Evolutionary conservation across 2,113 vertebrate species (phyloP).

Genomic region (Boulengerochromis microlepis): DNA sequence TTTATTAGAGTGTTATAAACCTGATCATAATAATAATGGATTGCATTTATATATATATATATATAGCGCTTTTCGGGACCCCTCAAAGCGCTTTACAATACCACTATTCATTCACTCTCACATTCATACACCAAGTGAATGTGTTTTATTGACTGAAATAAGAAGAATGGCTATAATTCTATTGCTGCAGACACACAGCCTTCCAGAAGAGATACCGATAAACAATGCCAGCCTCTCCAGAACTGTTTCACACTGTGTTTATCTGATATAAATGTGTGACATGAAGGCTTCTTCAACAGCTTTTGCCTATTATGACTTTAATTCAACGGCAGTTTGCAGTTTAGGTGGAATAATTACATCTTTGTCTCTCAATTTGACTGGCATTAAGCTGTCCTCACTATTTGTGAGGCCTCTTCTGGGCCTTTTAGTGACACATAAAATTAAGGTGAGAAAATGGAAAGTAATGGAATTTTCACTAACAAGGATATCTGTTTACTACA

Average conservation of each 20-base stretch:
- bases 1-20: neutral
- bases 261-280: slow-evolving; percentile 20
- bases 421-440: neutral
- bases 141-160: neutral
- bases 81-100: too few relatives aligned
- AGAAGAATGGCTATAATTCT: neutral
- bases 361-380: slow-evolving; percentile 41
- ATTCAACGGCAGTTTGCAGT: neutral
- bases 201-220: neutral
- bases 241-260: neutral
- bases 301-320: slow-evolving; percentile 16
- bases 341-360: slow-evolving; percentile 61
- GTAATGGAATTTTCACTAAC: slow-evolving; percentile 1
- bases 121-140: neutral
- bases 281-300: neutral
- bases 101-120: too few relatives aligned
- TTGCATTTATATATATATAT: too few relatives aligned
- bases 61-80: too few relatives aligned
- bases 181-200: neutral
- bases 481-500: neutral
- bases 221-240: neutral
- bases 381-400: slow-evolving; percentile 19
- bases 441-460: neutral
- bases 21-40: too few relatives aligned
- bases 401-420: slow-evolving; percentile 1